A percentile compares a stretch with the other conserved stretches of the same genome.
Conservation (phyloP, 2,113 vertebrate genomes). For the Poecilia latipinna region DNA sequence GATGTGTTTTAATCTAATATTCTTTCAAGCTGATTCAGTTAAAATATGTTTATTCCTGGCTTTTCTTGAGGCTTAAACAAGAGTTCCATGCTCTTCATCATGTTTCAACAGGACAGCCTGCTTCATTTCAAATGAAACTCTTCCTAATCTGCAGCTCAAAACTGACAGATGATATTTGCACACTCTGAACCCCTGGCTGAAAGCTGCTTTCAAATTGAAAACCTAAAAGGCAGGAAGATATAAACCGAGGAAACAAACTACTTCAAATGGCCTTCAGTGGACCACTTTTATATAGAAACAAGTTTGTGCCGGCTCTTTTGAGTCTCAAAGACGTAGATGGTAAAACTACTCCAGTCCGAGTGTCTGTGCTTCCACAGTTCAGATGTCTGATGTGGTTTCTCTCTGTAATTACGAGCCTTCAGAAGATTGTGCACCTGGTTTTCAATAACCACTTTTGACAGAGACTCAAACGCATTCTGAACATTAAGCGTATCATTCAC, state of each 20-base stretch:
- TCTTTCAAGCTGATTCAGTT: background rate
- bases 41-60: background rate
- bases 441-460: constrained; percentile 67
- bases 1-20: background rate
- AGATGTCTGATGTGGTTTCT: constrained; percentile 72
- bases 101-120: constrained; percentile 31
- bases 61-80: background rate
- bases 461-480: constrained; percentile 45
- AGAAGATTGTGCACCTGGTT: constrained; percentile 73
- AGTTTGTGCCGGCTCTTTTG: constrained; percentile 62
- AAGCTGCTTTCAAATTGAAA: constrained; percentile 48
- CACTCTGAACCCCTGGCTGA: constrained; percentile 46
- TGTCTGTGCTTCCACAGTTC: constrained; percentile 42
- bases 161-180: constrained; percentile 37
- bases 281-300: constrained; percentile 60
- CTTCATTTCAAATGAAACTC: constrained; percentile 27
- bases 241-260: constrained; percentile 42
- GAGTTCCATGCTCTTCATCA: constrained; percentile 31
- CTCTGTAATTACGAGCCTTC: constrained; percentile 71
- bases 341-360: constrained; percentile 55
- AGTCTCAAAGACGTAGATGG: constrained; percentile 56
- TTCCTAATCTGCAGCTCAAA: constrained; percentile 19
- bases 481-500: constrained; percentile 41
- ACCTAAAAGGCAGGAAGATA: constrained; percentile 46
- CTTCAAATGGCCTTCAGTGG: constrained; percentile 53